Evolutionary conservation across 2,113 vertebrate genomes (phyloP).

Genomic region (Eurypyga helias): DNA sequence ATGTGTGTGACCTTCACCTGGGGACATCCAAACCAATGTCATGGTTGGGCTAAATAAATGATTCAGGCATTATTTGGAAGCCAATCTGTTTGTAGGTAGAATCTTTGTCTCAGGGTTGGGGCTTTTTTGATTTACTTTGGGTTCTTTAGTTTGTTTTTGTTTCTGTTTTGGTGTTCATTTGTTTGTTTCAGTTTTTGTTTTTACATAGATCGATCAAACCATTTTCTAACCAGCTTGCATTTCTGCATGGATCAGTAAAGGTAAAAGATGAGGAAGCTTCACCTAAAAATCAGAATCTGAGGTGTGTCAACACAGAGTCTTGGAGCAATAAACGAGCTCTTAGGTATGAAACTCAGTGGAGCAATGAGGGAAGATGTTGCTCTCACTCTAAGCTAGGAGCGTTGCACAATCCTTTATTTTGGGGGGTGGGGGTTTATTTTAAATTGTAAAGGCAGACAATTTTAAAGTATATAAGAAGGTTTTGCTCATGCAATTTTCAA

Average conservation of each 20-base stretch:
- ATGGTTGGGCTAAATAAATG: background rate
- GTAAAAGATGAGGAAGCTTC: background rate
- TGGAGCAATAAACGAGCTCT: background rate
- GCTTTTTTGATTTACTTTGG: background rate
- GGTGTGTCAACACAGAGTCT: background rate
- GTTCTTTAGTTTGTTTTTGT: fast-evolving
- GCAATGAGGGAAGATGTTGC: background rate
- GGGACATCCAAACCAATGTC: background rate
- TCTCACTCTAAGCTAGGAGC: background rate
- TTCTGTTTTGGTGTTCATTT: background rate
- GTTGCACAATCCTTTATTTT: background rate
- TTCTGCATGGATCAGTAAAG: background rate
- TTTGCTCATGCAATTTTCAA: background rate
- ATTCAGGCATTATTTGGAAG: background rate
- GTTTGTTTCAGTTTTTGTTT: background rate
- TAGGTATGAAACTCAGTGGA: background rate
- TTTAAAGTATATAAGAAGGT: background rate
- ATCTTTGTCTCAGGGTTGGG: background rate
- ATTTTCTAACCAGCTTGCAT: background rate
- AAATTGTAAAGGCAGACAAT: background rate
- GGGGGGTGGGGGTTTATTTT: background rate
- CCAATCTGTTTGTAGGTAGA: background rate
- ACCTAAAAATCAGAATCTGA: background rate
- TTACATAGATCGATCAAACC: background rate
- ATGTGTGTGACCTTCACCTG: background rate